Evolutionary conservation across 2,797 vertebrate species (phyloP).

Genomic region (Brotula barbata): DNA sequence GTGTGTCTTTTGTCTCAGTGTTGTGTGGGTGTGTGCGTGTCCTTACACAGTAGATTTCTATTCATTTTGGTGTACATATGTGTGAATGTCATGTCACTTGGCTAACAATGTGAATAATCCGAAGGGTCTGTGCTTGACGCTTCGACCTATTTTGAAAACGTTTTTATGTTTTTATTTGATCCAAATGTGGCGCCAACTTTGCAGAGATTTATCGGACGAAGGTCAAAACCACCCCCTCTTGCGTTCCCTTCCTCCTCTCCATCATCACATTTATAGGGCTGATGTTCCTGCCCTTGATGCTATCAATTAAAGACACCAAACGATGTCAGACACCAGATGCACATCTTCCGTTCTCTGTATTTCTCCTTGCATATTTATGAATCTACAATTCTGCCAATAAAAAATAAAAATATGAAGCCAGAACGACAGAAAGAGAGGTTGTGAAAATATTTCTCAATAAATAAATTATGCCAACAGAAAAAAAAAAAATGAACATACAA

Average conservation of each 20-base stretch:
- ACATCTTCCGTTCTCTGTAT: background rate
- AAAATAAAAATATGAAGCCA: too few relatives aligned
- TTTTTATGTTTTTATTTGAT: too few relatives aligned
- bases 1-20: slow-evolving; percentile 2
- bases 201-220: slow-evolving; percentile 38
- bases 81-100: background rate
- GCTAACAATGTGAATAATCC: slow-evolving; percentile 27
- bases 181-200: slow-evolving; percentile 21
- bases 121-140: slow-evolving; percentile 10
- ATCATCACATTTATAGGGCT: slow-evolving; percentile 50
- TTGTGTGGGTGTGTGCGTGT: background rate
- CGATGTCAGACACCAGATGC: slow-evolving; percentile 33
- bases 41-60: too few relatives aligned
- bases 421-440: too few relatives aligned
- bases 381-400: too few relatives aligned
- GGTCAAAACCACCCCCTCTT: slow-evolving; percentile 24
- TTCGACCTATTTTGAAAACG: too few relatives aligned
- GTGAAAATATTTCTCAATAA: too few relatives aligned
- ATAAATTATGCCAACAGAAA: too few relatives aligned
- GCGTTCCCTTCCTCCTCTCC: slow-evolving; percentile 4
- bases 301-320: slow-evolving; percentile 57
- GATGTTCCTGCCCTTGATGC: slow-evolving; percentile 37
- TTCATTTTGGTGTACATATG: background rate
- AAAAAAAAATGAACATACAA: too few relatives aligned
- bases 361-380: too few relatives aligned